Evolutionary conservation across 2,888 invertebrate genomes (phyloP), one percentile per base, ranked within the genome.

Genomic region (Andrena fulva): DNA sequence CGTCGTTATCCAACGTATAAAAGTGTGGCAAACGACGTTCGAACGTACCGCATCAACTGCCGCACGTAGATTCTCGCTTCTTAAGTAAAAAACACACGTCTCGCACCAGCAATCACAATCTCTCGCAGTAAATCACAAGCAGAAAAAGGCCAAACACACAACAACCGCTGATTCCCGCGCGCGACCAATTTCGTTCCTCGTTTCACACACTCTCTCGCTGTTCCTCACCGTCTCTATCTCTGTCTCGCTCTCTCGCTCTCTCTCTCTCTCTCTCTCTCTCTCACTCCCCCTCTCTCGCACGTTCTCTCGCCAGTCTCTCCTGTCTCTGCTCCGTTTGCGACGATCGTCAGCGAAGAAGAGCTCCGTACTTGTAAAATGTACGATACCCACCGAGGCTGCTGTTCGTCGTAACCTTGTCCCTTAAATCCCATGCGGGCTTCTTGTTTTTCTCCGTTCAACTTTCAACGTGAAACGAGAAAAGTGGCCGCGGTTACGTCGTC

Each of bases 141-240:
- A 90, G 88, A 89, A 89, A 92, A 90, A 87, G 90, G 86, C 88
- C 90, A 92, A 91, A 92, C 91, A 91, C 92, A 92, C 92, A 89
- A 91, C 86, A 89, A 91, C 86, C 89, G 90, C 90, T 89, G 90
- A 91, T 93, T 93, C 93, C 93, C 93, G 93, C 92, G 92, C 93
- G 91, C 91, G 89, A 92, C 89, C 91, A 90, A 92, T 91, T 92
- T 91, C 89, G 91, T 91, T 91, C 91, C 89, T 90, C 90, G 91
- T 92, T 93, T 92, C 92, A 89, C 90, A 89, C 90, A 89, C 89
- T 89, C 66, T 29, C 70, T 70, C 91, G 86, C 87, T 86, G 85
- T 87, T 84, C 89, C 86, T 85, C 85, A 84, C 85, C 77, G 69
- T 84, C 75, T 78, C 42, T 42, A 42, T 42, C 85, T 52, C 48